Percentiles rank a stretch among this genome's conserved stretches.
These are phyloP conservation scores for Pelochelys cantorii DNA, from an alignment of 2,797 vertebrate species.

Conservation along the genomic window DNA sequence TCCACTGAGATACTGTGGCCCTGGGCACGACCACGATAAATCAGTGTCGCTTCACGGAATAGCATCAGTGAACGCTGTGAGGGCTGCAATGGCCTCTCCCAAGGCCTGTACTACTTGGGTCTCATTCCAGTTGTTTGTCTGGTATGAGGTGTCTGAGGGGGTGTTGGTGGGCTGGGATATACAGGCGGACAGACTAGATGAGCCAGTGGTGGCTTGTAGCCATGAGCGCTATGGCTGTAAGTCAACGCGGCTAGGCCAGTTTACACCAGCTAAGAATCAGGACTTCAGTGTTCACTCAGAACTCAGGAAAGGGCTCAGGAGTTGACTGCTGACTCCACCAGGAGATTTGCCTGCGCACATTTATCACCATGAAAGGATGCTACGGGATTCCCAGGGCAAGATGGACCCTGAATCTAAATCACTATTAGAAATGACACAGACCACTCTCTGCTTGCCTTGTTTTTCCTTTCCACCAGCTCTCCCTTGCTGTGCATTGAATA, in stretches of 20 bases:
- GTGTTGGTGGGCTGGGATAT: not conserved
- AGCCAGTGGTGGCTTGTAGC: not conserved
- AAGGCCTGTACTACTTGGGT: not conserved
- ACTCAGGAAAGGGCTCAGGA: slow-evolving; percentile 24
- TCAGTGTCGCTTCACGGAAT: not conserved
- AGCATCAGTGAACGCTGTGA: not conserved
- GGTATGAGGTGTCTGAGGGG: not conserved
- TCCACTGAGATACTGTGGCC: not conserved
- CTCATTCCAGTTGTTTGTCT: not conserved
- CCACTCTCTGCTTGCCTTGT: not conserved
- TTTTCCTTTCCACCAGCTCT: not conserved
- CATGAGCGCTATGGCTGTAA: not conserved
- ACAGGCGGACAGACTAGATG: not conserved
- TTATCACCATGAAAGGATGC: not conserved
- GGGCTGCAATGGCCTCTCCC: not conserved
- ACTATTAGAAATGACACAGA: not conserved
- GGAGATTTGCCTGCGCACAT: slow-evolving; percentile 63
- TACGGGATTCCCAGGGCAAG: accelerated
- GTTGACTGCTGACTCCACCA: slow-evolving; percentile 63
- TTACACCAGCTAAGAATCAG: slow-evolving; percentile 58
- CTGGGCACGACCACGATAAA: not conserved
- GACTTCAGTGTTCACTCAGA: slow-evolving; percentile 67
- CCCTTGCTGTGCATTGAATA: not conserved
- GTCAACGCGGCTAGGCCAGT: slow-evolving; percentile 27
- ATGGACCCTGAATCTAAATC: slow-evolving; percentile 29